Conservation (phyloP, 1,140 invertebrate species). For the Hylaeus volcanicus region DNA sequence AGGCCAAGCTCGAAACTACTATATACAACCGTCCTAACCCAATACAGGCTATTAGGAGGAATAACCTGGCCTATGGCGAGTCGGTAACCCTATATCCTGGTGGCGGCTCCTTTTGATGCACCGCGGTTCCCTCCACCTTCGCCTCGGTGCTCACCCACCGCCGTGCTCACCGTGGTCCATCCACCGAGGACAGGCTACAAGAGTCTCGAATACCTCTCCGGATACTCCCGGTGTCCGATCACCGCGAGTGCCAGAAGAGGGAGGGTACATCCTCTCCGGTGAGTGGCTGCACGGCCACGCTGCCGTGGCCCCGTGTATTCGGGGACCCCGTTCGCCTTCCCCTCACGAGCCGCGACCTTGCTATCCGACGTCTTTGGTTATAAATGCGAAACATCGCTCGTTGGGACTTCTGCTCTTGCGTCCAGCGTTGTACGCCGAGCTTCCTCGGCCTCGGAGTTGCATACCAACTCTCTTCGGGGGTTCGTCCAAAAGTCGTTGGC, state of each 20-base stretch:
- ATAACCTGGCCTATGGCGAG: conserved; percentile 72
- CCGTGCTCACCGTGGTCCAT: conserved; percentile 69
- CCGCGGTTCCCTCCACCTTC: conserved; percentile 59
- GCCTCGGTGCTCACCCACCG: conserved; percentile 70
- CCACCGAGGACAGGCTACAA: conserved; percentile 76
- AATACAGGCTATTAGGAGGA: conserved; percentile 76
- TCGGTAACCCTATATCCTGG: conserved; percentile 76
- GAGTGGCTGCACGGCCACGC: conserved; percentile 27
- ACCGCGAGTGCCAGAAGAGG: conserved; percentile 61
- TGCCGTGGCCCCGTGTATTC: conserved; percentile 32
- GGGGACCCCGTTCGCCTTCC: neutral
- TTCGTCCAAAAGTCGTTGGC: too few species aligned
- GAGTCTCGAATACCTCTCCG: conserved; percentile 77
- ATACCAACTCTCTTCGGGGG: too few species aligned
- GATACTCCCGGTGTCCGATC: conserved; percentile 69
- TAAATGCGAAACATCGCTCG: conserved; percentile 40
- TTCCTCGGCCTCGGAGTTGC: too few species aligned
- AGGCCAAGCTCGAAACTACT: conserved; percentile 61
- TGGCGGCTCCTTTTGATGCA: conserved; percentile 75
- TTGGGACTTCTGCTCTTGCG: conserved; percentile 34
- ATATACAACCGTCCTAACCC: conserved; percentile 66
- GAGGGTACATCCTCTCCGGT: conserved; percentile 24
- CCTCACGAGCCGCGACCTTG: conserved; percentile 10
- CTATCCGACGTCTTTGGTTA: conserved; percentile 26
- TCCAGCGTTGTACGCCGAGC: neutral